These are phyloP conservation scores for Jaculus jaculus DNA, from an alignment of 2,113 vertebrate species.

Conservation along the genomic window DNA sequence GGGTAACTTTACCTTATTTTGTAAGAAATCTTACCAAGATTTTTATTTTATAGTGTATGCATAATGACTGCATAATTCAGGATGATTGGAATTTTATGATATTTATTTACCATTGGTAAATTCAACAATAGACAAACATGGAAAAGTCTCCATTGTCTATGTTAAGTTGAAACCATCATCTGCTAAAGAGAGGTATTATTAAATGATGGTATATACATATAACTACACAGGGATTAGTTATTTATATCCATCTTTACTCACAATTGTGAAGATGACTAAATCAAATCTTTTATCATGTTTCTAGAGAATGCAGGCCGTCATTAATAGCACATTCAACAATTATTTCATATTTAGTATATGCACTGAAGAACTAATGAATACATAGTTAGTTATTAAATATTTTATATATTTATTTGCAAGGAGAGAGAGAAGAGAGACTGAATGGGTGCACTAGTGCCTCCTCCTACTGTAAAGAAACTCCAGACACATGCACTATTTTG, in stretches of 20 bases:
- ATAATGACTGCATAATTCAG: not conserved
- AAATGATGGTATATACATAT: not conserved
- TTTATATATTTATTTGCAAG: not conserved
- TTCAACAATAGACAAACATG: not conserved
- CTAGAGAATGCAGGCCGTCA: not conserved
- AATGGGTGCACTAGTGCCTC: too few species aligned
- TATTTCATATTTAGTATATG: not conserved
- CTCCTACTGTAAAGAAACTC: too few species aligned
- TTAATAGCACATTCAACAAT: conserved; percentile 5
- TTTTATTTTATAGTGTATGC: conserved; percentile 46
- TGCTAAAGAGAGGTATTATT: not conserved
- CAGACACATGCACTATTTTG: too few species aligned
- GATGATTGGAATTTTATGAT: conserved; percentile 17
- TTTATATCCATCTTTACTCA: not conserved
- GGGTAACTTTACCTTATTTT: conserved; percentile 8
- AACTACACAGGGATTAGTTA: too few species aligned
- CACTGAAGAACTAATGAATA: not conserved
- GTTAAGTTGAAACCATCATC: not conserved
- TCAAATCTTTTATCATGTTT: conserved; percentile 16
- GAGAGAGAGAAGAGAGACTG: too few species aligned
- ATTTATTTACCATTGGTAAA: not conserved
- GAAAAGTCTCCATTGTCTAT: not conserved
- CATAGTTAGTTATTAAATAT: not conserved
- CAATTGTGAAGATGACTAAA: not conserved
- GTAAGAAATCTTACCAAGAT: conserved; percentile 49